phyloP scores from a whole-genome alignment of 1,140 invertebrate species.

The Drosophila prosaltans region DNA sequence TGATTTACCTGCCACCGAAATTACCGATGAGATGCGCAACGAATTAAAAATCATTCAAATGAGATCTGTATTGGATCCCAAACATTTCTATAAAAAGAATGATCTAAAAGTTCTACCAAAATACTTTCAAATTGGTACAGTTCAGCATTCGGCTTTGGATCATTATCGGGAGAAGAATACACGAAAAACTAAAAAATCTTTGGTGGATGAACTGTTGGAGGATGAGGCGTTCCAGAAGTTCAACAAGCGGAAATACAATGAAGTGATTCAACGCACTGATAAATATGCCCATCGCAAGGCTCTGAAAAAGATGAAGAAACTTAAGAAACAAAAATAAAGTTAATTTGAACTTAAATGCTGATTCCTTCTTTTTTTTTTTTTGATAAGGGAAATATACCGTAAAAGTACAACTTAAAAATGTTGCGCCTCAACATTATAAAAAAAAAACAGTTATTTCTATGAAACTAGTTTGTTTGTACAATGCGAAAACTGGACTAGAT shows the following conservation, averaged over 20 bases:
- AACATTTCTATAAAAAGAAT: constrained; percentile 97
- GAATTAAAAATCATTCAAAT: constrained; percentile 95
- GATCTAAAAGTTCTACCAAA: constrained; percentile 94
- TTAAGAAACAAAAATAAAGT: constrained; percentile 73
- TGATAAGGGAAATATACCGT: no score
- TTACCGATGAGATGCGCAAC: constrained; percentile 93
- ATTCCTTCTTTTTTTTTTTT: no score
- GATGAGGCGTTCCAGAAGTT: constrained; percentile 94
- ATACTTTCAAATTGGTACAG: constrained; percentile 94
- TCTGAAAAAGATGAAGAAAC: constrained; percentile 79
- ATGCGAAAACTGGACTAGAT: no score
- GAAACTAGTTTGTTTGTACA: no score
- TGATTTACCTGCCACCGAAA: constrained; percentile 92
- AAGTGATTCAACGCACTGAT: constrained; percentile 89
- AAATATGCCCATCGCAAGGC: constrained; percentile 83
- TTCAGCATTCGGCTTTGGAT: constrained; percentile 89
- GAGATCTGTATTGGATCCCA: constrained; percentile 95
- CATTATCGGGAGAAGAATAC: constrained; percentile 90
- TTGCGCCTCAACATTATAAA: no score
- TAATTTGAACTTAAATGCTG: background rate
- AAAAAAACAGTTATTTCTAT: no score
- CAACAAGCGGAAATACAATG: constrained; percentile 92
- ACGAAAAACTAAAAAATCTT: constrained; percentile 94
- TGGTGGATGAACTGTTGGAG: constrained; percentile 95
- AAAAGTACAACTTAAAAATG: no score